Conservation (phyloP, 2,113 vertebrate species). For the Hyperopisus bebe region DNA sequence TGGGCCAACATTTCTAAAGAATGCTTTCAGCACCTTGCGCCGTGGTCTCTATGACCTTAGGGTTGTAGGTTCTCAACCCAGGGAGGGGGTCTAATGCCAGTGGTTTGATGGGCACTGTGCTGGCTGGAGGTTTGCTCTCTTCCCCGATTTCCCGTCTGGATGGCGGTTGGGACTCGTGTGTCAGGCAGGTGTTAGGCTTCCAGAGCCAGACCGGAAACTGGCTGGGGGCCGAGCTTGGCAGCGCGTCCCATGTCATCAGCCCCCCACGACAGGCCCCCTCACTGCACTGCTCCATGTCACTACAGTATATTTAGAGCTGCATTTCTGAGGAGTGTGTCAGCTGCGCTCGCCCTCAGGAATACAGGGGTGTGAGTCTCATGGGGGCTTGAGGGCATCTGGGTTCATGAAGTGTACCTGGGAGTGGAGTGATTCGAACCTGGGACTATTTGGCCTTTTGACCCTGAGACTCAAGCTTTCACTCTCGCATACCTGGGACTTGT, state of each 20-base stretch:
- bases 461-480: not conserved
- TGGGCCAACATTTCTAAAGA: too few species aligned
- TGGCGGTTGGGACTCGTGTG: slow-evolving; percentile 33
- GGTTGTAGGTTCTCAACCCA: not conserved
- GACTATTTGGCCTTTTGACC: not conserved
- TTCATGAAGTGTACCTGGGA: not conserved
- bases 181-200: slow-evolving; percentile 43
- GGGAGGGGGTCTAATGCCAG: not conserved
- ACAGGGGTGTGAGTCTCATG: not conserved
- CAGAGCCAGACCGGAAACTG: slow-evolving; percentile 30
- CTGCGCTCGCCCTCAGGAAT: not conserved
- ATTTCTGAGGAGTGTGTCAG: not conserved
- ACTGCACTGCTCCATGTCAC: not conserved
- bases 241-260: not conserved
- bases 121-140: not conserved
- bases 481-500: slow-evolving; percentile 79
- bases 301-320: slow-evolving; percentile 2
- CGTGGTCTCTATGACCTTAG: not conserved
- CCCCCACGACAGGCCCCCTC: not conserved
- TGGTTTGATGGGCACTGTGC: not conserved
- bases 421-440: not conserved
- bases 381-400: not conserved
- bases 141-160: not conserved
- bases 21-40: too few species aligned
- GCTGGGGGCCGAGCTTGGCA: not conserved